Evolutionary conservation across 2,113 vertebrate species (phyloP), one percentile per base, ranked within the genome.

Genomic region (Erpornis zantholeuca): DNA sequence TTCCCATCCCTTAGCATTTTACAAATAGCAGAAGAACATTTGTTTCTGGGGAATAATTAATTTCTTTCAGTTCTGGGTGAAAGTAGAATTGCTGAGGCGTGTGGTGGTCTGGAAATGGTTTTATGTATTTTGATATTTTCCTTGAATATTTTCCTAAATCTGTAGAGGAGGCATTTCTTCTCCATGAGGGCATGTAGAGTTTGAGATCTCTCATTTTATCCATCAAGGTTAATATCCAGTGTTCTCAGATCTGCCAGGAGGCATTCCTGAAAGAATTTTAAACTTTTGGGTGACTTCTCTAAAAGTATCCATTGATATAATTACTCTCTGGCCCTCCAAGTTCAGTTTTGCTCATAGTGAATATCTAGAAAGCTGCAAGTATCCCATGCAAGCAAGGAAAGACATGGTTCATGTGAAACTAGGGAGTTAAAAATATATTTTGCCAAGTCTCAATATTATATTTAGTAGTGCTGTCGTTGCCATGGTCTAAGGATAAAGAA

Each of bases 401-500:
- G 56, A 75, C n/a, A n/a, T 12, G 10, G 69, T 68, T 86, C 65
- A 38, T 25, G 38, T 81, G 60, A 90, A 96, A 88, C 68, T 35
- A 64, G 56, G 36, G 52, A 96, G 77, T 84, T 86, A 86, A 94
- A 94, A 93, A 86, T 64, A 87, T 25, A 35, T 90, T 88, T 93
- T 90, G 56, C 56, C 56, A 81, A 90, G 68, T 72, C 49, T 92
- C 61, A 42, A 50, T 86, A 76, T 84, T 88, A 75, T 93, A 80
- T 96, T 90, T 95, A 95, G 69, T 80, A 88, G 64, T 64, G 72
- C 52, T 75, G 56, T 78, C 1, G 8, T 66, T 95, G 76, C 91
- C 65, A 61, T 64, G 44, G 33, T 81, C 79, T 97, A 82, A 90
- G 68, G 69, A 93, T 92, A 95, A 90, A 90, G 68, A 95, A 92